Evolutionary conservation across 2,888 invertebrate genomes (phyloP), one percentile per base, ranked within the genome.

Genomic region (Hecatera dysodea): DNA sequence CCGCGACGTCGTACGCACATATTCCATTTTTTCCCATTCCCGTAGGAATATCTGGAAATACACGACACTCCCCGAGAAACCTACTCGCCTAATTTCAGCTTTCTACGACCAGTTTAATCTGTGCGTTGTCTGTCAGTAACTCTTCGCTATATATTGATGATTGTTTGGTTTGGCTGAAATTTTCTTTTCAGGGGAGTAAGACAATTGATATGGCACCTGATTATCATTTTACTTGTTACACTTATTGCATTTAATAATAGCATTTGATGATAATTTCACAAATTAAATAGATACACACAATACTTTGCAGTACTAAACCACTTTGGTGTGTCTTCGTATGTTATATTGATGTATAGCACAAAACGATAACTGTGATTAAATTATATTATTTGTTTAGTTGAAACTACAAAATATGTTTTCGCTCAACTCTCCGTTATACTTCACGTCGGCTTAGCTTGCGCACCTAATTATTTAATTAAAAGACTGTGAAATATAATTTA

Each of bases 401-500:
- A 65, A 70, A 69, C 65, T 77, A 61, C 59, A 62, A 75, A 75
- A 48, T 44, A 61, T 70, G 33, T 68, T 66, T 15, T 70, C 76
- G 75, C 67, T 78, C 69, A 71, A 79, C 48, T 69, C 63, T 67
- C 63, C 69, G 19, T 42, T 78, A 57, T 55, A 48, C 48, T 77
- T 83, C 77, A 77, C 69, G n/a, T 73, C 72, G 79, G 79, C 81
- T 82, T 81, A 86, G 86, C 86, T 89, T 87, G 84, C 86, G 88
- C 91, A 90, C 88, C 87, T 89, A 90, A 90, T 90, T 90, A 91
- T 91, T 88, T 90, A 91, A 91, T 91, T 80, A 86, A 93, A 93
- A 94, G 94, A 94, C 94, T 94, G 94, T 93, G 90, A 93, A 89
- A 89, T 90, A 91, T 91, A 91, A 90, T 91, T 90, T 92, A 91